phyloP scores from a whole-genome alignment of 2,113 vertebrate genomes.

The Hyperoodon ampullatus region DNA sequence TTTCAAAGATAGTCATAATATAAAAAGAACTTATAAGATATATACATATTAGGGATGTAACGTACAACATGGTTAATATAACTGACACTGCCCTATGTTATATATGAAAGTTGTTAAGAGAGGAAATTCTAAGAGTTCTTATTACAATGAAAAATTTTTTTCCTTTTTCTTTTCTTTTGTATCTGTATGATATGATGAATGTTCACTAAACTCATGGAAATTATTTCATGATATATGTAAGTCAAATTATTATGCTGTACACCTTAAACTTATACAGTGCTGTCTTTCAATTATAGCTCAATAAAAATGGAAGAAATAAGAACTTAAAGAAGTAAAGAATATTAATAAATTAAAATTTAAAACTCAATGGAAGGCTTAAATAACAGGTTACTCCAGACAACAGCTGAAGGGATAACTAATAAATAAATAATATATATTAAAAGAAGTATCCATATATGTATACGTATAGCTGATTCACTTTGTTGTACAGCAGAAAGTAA shows the following conservation, averaged over 20 bases:
- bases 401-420: not conserved
- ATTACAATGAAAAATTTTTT: not conserved
- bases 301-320: not conserved
- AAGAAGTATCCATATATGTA: not conserved
- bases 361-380: not conserved
- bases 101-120: not conserved
- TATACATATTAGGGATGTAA: not conserved
- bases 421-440: not conserved
- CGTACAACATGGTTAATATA: not conserved
- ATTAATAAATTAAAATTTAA: not conserved
- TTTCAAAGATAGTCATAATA: not conserved
- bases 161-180: not conserved
- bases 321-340: not conserved
- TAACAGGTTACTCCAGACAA: not conserved
- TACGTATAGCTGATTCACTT: too few relatives aligned
- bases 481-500: too few relatives aligned
- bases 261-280: not conserved
- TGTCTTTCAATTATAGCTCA: not conserved
- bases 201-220: not conserved
- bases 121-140: not conserved
- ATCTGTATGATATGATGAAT: not conserved
- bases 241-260: not conserved
- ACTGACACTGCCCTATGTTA: not conserved
- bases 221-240: not conserved
- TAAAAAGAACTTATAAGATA: not conserved